Conservation (phyloP, 2,797 vertebrate species). For the Loris lydekkerianus region DNA sequence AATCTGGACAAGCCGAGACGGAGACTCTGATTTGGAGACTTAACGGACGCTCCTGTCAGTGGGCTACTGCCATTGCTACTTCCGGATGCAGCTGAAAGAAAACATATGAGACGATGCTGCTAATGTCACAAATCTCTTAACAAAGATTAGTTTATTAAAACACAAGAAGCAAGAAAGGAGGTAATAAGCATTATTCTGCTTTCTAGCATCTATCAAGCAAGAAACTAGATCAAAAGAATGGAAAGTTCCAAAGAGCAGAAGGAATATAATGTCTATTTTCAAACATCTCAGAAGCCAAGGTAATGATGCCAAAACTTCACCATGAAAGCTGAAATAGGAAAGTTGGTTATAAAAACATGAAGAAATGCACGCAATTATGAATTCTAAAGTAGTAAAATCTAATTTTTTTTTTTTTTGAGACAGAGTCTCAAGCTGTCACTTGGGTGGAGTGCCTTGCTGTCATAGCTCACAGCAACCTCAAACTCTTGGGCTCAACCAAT, state of each 20-base stretch:
- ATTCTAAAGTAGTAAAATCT: neutral
- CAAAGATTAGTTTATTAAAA: neutral
- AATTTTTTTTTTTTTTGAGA: no score
- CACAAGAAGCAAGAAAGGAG: neutral
- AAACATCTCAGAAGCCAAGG: neutral
- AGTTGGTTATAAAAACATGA: neutral
- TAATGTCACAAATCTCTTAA: neutral
- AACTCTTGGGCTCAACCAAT: no score
- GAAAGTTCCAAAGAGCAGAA: neutral
- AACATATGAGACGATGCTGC: neutral
- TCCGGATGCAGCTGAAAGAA: conserved; percentile 89
- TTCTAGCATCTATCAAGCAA: neutral
- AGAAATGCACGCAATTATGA: neutral
- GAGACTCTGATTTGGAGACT: conserved; percentile 93
- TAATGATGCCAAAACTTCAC: neutral
- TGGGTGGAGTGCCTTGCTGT: no score
- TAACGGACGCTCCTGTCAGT: conserved; percentile 78
- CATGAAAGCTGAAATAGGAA: neutral
- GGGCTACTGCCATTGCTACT: conserved; percentile 82
- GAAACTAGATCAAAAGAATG: neutral
- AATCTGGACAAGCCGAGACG: conserved; percentile 95
- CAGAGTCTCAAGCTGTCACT: no score
- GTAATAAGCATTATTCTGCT: neutral
- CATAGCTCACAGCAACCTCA: no score
- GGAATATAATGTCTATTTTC: neutral